Conservation (phyloP, 2,113 vertebrate species). For the Montifringilla adamsi region DNA sequence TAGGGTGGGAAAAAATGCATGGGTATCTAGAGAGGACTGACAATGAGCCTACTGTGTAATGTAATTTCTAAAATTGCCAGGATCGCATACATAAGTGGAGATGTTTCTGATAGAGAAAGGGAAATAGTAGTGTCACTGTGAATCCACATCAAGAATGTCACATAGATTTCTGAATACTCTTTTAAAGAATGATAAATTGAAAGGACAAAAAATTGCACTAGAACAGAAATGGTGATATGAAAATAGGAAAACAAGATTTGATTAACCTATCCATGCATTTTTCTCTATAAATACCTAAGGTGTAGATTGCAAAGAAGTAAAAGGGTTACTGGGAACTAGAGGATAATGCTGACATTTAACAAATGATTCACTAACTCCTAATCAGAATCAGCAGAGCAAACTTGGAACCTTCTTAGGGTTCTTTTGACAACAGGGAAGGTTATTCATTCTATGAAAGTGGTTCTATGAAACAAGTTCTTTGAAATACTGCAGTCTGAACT, state of each 20-base stretch:
- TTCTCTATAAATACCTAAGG: neutral
- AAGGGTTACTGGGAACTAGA: neutral
- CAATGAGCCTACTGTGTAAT: neutral
- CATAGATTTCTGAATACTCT: neutral
- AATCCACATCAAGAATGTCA: neutral
- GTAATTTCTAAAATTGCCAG: neutral
- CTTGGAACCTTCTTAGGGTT: neutral
- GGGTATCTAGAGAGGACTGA: neutral
- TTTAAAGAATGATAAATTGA: neutral
- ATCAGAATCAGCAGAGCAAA: neutral
- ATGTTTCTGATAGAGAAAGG: neutral
- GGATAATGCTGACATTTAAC: neutral
- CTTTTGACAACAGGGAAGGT: neutral
- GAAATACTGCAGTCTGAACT: neutral
- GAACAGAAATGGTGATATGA: neutral
- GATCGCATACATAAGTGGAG: neutral
- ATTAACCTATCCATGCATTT: neutral
- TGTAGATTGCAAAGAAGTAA: neutral
- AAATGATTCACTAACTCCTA: neutral
- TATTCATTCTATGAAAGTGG: neutral
- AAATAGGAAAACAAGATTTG: neutral
- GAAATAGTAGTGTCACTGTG: neutral
- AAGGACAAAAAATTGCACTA: neutral
- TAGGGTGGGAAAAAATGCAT: neutral
- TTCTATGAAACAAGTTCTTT: neutral